Conservation (phyloP, 2,113 vertebrate species). For the Neodon shergylaensis region DNA sequence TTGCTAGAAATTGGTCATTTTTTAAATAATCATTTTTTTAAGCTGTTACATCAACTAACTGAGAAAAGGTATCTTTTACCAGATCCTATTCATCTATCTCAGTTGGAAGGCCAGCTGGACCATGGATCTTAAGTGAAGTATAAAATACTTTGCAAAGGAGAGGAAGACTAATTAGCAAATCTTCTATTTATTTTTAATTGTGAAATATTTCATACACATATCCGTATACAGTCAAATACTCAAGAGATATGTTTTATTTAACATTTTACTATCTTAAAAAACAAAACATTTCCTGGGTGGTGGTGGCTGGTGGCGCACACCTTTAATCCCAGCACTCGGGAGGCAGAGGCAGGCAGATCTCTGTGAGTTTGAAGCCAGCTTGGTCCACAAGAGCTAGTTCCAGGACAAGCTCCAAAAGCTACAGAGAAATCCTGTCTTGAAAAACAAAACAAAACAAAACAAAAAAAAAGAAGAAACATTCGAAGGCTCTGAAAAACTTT, state of each 20-base stretch:
- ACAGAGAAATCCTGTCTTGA: no score
- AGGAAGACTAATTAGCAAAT: conserved; percentile 59
- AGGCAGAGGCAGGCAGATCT: no score
- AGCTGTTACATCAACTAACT: conserved; percentile 34
- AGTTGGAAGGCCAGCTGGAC: conserved; percentile 17
- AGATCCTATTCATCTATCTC: conserved; percentile 52
- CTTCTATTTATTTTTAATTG: conserved; percentile 51
- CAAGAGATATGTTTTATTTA: conserved; percentile 6
- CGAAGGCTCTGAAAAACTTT: not conserved
- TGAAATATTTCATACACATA: conserved; percentile 58
- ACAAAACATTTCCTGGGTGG: no score
- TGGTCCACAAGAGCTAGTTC: no score
- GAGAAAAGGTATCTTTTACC: conserved; percentile 45
- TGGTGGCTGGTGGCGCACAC: no score
- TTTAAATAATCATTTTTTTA: conserved; percentile 10
- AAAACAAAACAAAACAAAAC: no score
- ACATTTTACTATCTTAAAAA: not conserved
- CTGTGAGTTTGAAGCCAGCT: no score
- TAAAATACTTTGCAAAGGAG: conserved; percentile 47
- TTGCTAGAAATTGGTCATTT: conserved; percentile 41
- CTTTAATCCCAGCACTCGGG: no score
- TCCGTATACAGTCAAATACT: not conserved
- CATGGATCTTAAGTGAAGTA: conserved; percentile 55
- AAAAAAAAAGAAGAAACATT: not conserved
- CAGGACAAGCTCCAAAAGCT: no score